Base-by-base conservation (phyloP, 2,888 invertebrate genomes). In the Anoplius nigerrimus region DNA sequence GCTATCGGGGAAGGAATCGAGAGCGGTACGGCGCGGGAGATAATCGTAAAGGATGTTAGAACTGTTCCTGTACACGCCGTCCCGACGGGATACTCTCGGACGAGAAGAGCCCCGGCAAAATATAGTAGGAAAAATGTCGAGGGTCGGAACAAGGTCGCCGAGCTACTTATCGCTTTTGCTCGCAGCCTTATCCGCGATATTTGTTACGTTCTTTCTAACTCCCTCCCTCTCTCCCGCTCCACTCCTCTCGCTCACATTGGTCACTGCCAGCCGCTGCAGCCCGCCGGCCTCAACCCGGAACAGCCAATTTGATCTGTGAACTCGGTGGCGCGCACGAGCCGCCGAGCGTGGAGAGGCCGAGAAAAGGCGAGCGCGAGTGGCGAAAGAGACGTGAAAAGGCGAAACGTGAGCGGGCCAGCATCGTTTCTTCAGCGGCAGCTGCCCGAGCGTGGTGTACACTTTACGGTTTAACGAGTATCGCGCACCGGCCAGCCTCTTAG, bases 11-110 rank as follows among this genome's bases (percentile, higher is more conserved):
- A 56, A 67, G 11, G 22, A 45, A n/a, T 48, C 20, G 34, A 53
- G 53, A 43, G 43, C 57, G 21, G 20, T 57, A 57, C 34, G 54
- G 21, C 34, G 6, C 11, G 34, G 11, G 11, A 34, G 65, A 62
- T 78, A 77, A 76, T 74, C 70, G 62, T 78, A 72, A 78, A 74
- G 42, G 72, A 78, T 78, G 71, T 55, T 42, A 34, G 20, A 48
- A 34, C 6, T 34, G 34, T 5, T 27, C 20, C 22, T 20, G 21
- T n/a, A 53, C n/a, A 22, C 22, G 24, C 15, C n/a, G n/a, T 4
- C 53, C 16, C 43, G 18, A 22, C 65, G 59, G 67, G 52, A 43
- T 60, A 22, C 64, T 58, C 55, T 52, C 54, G 45, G 55, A 55
- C 46, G 66, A 64, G 48, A 18, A 48, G 48, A 48, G 13, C 34